phyloP scores from a whole-genome alignment of 2,113 vertebrate species.

The Malurus alboscapulatus region DNA sequence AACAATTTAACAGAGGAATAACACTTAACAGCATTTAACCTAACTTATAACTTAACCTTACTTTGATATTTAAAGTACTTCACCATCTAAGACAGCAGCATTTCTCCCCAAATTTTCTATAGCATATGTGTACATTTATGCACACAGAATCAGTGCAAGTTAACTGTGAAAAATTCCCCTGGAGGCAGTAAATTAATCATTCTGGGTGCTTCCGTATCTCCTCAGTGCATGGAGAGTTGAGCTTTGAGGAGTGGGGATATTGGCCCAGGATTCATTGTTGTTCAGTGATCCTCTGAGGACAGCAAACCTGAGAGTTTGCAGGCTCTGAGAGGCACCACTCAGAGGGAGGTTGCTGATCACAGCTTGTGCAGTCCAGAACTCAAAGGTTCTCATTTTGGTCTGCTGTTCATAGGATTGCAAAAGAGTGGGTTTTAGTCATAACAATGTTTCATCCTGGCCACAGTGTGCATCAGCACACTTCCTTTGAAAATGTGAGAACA shows the following conservation, averaged over 20 bases:
- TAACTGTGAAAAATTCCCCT: neutral
- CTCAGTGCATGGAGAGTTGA: neutral
- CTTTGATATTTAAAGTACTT: neutral
- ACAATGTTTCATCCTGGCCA: neutral
- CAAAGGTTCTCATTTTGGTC: neutral
- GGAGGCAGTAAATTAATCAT: neutral
- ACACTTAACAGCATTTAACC: neutral
- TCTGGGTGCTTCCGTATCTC: neutral
- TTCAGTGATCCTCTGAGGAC: neutral
- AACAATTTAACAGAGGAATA: neutral
- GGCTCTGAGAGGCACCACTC: neutral
- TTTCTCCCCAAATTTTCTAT: neutral
- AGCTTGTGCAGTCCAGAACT: neutral
- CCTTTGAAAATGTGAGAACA: neutral
- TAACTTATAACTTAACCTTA: neutral
- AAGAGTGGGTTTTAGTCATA: neutral
- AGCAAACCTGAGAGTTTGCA: neutral
- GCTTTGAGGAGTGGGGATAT: rapidly evolving
- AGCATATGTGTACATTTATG: neutral
- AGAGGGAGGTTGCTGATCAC: neutral
- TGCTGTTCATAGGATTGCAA: rapidly evolving
- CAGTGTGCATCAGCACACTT: neutral
- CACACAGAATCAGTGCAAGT: neutral
- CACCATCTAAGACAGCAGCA: neutral
- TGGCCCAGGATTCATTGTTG: neutral